Base-by-base conservation (phyloP, 2,797 vertebrate species). In the Pseudocheirus occidentalis region DNA sequence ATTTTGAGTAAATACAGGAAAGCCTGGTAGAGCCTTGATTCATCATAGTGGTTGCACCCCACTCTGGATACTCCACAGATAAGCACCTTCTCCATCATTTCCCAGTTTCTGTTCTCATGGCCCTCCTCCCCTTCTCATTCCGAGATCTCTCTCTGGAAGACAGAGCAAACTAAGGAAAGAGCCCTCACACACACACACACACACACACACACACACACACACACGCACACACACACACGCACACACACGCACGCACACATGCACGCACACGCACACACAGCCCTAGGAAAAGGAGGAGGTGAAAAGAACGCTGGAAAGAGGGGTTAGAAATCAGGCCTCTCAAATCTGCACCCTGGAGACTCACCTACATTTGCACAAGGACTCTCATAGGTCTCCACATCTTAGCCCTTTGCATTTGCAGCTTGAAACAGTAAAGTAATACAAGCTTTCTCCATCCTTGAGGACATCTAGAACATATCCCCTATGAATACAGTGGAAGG, bases 401-500 rank as follows among this genome's bases (percentile, higher is more conserved):
- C 40, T 90, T 81, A 46, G 40, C 46, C 21, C 40, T 81, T 46
- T 81, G 73, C 9, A 46, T 55, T 93, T 87, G 9, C 50, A 92
- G 66, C 24, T 93, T 91, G 91, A 92, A 31, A 52, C 5, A 66
- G 90, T 73, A 95, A 90, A 89, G 94, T 93, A 96, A 94, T 94
- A 92, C 46, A 92, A 14, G 92, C 94, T 93, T 94, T 59, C 4
- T 46, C 73, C 94, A 95, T 90, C 46, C 57, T 91, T 57, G 50
- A 0, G 1, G 94, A 91, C 56, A 94, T 96, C 90, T 53, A 89
- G 93, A 94, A 91, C 1, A 55, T 90, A 94, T 87, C 95, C 52
- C 91, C 55, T 93, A 94, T 90, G 73, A n/a, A 16, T 58, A 58
- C 92, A 59, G 31, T 28, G 87, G 55, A 7, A 54, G 5, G 29